Evolutionary conservation across 2,888 invertebrate species (phyloP).

Genomic region (Drosophila nr. fundita): DNA sequence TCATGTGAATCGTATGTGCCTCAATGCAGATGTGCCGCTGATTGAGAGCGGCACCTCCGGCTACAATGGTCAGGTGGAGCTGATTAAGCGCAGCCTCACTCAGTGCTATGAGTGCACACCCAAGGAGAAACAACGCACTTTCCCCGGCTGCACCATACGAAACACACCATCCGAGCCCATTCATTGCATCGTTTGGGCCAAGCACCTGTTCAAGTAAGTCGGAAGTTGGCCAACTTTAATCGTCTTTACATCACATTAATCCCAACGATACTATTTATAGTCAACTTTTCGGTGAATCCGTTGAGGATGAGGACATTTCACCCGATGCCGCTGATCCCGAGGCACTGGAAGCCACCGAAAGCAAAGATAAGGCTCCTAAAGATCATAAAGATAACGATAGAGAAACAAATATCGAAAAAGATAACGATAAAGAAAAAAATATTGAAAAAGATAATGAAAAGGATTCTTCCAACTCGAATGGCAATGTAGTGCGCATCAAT

Average conservation of each 20-base stretch:
- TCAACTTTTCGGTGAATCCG: conserved; percentile 98
- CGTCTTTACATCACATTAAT: background rate
- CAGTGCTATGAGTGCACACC: conserved; percentile 99
- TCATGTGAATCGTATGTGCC: conserved; percentile 99
- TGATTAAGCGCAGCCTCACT: conserved; percentile 93
- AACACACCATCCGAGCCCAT: conserved; percentile 99
- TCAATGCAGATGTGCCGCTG: conserved; percentile 96
- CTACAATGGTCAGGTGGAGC: conserved; percentile 97
- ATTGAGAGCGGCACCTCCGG: conserved; percentile 99
- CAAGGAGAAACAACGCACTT: conserved; percentile 95
- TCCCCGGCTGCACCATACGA: conserved; percentile 98
- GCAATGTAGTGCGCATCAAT: conserved; percentile 88
- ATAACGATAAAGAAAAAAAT: conserved; percentile 72
- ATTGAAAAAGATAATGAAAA: conserved; percentile 87
- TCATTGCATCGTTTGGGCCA: conserved; percentile 99
- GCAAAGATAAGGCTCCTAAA: conserved; percentile 17
- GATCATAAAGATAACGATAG: conserved; percentile 9
- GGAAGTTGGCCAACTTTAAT: background rate
- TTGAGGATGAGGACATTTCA: conserved; percentile 98
- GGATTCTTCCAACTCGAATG: conserved; percentile 78
- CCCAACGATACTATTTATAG: conserved; percentile 85
- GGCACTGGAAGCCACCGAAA: conserved; percentile 86
- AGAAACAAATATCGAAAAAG: conserved; percentile 83
- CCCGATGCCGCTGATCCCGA: conserved; percentile 99
- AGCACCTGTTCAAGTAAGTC: conserved; percentile 97